Conservation (phyloP, 1,140 invertebrate genomes). For the Drosophila repletoides region DNA sequence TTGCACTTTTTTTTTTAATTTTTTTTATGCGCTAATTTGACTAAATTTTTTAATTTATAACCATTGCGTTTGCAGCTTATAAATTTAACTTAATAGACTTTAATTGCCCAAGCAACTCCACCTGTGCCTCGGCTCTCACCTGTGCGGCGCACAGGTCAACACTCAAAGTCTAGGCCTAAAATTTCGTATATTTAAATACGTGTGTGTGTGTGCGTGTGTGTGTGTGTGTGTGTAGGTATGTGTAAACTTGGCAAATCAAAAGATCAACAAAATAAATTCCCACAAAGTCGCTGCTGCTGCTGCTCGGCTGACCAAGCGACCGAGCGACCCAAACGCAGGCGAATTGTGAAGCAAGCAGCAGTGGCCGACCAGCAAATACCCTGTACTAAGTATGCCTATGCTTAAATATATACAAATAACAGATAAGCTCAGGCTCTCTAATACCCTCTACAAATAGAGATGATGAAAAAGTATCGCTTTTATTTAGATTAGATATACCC, state of each 20-base stretch:
- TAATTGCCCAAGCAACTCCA: slow-evolving; percentile 44
- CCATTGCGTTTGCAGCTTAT: slow-evolving; percentile 40
- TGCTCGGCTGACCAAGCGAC: slow-evolving; percentile 47
- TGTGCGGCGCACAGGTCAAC: slow-evolving; percentile 13
- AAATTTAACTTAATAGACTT: slow-evolving; percentile 71
- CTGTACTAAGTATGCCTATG: no score
- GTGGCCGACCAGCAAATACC: no score
- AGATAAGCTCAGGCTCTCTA: no score
- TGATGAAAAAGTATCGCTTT: no score
- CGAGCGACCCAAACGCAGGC: slow-evolving; percentile 54
- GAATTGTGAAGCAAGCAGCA: no score
- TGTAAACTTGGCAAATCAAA: slow-evolving; percentile 54
- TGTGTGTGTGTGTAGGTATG: slow-evolving; percentile 1
- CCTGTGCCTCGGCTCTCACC: no score
- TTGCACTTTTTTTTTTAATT: slow-evolving; percentile 63
- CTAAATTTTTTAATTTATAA: slow-evolving; percentile 68
- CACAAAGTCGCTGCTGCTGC: slow-evolving; percentile 38
- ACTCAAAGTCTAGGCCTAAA: slow-evolving; percentile 28
- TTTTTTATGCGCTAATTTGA: slow-evolving; percentile 70
- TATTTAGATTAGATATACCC: no score
- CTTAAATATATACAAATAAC: no score
- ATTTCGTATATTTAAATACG: no score
- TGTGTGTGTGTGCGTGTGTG: no score
- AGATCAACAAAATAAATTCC: slow-evolving; percentile 66
- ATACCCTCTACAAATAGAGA: no score